Percentiles rank a stretch among this genome's conserved stretches.
Conservation (phyloP, 2,888 invertebrate genomes). For the Criorhina ranunculi region DNA sequence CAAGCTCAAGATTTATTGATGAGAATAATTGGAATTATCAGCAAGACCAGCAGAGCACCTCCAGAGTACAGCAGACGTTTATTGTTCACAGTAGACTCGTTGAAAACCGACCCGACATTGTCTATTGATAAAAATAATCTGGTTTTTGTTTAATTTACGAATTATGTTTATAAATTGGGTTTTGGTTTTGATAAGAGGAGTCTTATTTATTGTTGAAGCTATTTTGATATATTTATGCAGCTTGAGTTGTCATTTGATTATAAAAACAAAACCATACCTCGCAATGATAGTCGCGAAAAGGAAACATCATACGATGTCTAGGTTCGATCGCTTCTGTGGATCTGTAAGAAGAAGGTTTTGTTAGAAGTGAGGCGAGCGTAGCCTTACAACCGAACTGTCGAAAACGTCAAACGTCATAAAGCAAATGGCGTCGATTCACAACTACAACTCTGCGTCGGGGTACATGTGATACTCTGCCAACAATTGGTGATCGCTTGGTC, state of each 20-base stretch:
- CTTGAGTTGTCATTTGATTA: not conserved
- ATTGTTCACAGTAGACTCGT: conserved; percentile 8
- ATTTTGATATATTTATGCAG: not conserved
- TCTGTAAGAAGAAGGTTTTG: no score
- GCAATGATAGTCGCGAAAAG: no score
- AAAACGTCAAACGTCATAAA: no score
- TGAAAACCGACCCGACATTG: not conserved
- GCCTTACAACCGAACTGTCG: no score
- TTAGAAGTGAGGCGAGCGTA: no score
- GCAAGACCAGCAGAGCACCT: not conserved
- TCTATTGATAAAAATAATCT: not conserved
- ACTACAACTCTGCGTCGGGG: no score
- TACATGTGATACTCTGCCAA: no score
- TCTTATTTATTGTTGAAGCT: not conserved
- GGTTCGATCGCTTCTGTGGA: no score
- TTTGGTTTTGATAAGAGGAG: not conserved
- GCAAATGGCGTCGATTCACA: no score
- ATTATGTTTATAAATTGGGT: conserved; percentile 7
- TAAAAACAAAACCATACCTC: no score
- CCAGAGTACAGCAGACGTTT: not conserved
- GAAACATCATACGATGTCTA: no score
- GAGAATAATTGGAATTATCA: conserved; percentile 3
- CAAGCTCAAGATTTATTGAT: conserved; percentile 44
- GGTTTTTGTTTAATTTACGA: not conserved
- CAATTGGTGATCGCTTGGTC: no score